A percentile compares a stretch with the other conserved stretches of the same genome.
Evolutionary conservation across 1,140 invertebrate genomes (phyloP).

Genomic region (Ctenoplectra terminalis): DNA sequence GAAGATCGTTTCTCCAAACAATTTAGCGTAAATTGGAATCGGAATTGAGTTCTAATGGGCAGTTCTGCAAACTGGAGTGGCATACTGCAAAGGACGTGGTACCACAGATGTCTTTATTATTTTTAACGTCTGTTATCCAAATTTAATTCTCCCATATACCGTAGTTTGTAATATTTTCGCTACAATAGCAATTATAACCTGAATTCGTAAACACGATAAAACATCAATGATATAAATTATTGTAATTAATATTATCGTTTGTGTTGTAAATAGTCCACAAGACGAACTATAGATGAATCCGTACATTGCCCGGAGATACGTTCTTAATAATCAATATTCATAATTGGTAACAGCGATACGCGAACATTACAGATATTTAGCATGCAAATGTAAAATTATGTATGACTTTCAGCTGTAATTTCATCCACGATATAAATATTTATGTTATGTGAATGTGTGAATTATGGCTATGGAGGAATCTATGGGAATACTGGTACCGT

Average conservation of each 20-base stretch:
- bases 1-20: slow-evolving; percentile 45
- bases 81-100: slow-evolving; percentile 24
- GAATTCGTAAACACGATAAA: neutral
- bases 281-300: neutral
- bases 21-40: slow-evolving; percentile 60
- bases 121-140: slow-evolving; percentile 12
- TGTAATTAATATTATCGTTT: neutral
- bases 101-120: slow-evolving; percentile 38
- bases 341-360: neutral
- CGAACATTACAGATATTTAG: neutral
- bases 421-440: neutral
- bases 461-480: neutral
- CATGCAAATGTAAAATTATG: neutral
- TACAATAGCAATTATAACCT: no score
- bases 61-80: slow-evolving; percentile 3
- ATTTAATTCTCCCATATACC: no score
- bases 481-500: neutral
- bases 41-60: slow-evolving; percentile 46
- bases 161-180: no score
- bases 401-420: slow-evolving; percentile 8
- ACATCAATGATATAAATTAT: neutral
- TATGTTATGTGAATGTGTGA: neutral
- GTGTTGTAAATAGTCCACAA: neutral
- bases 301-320: neutral
- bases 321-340: neutral